These are phyloP conservation scores for Neolamprologus cancellatus DNA, from an alignment of 2,113 vertebrate species.

Conservation along the genomic window DNA sequence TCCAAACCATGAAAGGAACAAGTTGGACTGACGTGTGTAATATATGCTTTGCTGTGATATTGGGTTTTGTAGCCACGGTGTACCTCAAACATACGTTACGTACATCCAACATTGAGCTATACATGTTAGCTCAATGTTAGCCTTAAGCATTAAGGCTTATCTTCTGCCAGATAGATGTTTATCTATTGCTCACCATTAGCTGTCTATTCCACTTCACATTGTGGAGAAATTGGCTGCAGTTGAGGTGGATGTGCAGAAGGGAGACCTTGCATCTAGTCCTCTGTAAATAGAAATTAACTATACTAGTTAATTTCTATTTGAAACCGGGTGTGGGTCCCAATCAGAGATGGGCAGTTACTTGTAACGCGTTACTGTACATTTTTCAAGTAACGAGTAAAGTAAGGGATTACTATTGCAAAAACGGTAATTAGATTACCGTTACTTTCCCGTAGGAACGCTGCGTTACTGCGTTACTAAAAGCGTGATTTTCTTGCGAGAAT, in stretches of 20 bases:
- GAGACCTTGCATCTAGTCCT: not conserved
- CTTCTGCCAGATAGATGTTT: not conserved
- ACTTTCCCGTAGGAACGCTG: no score
- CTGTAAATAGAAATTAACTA: not conserved
- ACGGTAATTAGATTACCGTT: no score
- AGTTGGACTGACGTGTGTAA: not conserved
- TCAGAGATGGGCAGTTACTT: no score
- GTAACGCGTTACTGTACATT: no score
- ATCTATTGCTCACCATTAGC: not conserved
- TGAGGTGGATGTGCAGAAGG: not conserved
- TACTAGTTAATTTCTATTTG: not conserved
- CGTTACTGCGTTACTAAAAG: no score
- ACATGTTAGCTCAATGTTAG: not conserved
- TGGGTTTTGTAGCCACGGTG: not conserved
- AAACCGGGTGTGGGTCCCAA: no score
- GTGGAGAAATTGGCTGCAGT: not conserved
- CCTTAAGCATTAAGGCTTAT: not conserved
- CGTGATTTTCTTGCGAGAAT: no score
- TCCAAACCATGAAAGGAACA: not conserved
- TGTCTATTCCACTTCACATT: not conserved
- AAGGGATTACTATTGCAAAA: no score
- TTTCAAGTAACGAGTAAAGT: no score
- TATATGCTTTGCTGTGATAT: not conserved
- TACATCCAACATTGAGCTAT: not conserved
- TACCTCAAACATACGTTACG: accelerated